Conservation (phyloP, 2,888 invertebrate species). For the Formica aserva region DNA sequence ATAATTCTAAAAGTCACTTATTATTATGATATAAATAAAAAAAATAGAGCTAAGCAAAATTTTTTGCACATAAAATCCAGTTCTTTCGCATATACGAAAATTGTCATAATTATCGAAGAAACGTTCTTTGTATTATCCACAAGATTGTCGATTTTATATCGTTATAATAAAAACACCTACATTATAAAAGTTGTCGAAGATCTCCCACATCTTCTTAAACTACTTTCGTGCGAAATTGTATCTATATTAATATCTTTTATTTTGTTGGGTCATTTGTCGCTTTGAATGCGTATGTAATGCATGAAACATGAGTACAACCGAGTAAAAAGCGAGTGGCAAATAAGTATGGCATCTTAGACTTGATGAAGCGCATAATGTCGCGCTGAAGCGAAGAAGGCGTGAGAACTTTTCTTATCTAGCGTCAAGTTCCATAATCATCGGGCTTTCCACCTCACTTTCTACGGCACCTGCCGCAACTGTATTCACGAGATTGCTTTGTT, state of each 20-base stretch:
- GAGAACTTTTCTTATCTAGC: constrained; percentile 66
- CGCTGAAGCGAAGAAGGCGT: constrained; percentile 11
- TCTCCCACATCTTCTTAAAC: not conserved
- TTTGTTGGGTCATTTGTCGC: not conserved
- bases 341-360: constrained; percentile 16
- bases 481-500: constrained; percentile 55
- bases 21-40: not conserved
- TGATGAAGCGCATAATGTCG: constrained; percentile 25
- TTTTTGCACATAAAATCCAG: not conserved
- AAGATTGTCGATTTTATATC: too few species aligned
- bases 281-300: not conserved
- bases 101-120: not conserved
- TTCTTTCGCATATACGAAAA: not conserved
- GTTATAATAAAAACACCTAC: not conserved
- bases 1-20: not conserved
- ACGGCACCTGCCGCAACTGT: constrained; percentile 49
- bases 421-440: constrained; percentile 68
- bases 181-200: not conserved
- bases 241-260: not conserved
- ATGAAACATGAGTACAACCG: not conserved
- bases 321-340: not conserved
- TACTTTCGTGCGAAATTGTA: not conserved
- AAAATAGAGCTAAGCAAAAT: not conserved
- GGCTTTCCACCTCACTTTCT: constrained; percentile 62
- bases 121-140: not conserved